Base-by-base conservation (phyloP, 1,140 invertebrate genomes). In the Streblospio benedicti region DNA sequence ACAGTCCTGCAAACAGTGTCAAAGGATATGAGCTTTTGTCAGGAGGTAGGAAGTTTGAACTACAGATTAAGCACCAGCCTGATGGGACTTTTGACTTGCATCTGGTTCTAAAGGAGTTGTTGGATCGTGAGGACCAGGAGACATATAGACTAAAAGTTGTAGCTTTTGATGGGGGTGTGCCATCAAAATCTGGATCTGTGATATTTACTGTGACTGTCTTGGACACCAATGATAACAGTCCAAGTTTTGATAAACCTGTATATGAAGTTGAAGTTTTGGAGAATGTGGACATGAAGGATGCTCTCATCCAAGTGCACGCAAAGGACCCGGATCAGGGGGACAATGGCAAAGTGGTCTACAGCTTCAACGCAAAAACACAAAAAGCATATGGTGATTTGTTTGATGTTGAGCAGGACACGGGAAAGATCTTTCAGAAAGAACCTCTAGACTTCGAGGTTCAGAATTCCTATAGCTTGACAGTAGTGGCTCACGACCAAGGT, bases 401-500 rank as follows among this genome's bases (percentile, higher is more conserved):
- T 91, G 68, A 86, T 66, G 91, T 96, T 50, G 88, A 89, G 45
- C 88, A 93, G 76, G 89, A 94, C 70, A 86, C 87, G 0, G 93
- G 93, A 0, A 83, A 90, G 2, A 61, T 74, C 32, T 61, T 57
- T 27, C 60, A 69, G 25, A 85, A 84, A 59, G 31, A 35, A 23
- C 27, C 31, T 67, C 79, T 97, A 49, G 92, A 96, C 75, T 81
- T 91, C 61, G 93, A 97, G 82, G 84, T 78, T 62, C 76, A 85
- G 1, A 84, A 85, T 5, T 18, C n/a, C 35, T 95, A 93, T 76
- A 84, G 86, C 71, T 85, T 97, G 60, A 80, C 84, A 59, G 86
- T 97, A 0, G 81, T 91, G n/a, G 93, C 93, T 0, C 87, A 85
- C 74, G 93, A 97, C 80, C 89, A 92, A 79, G 92, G 91, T 16